Evolutionary conservation across 1,140 invertebrate species (phyloP).

Genomic region (Bombus waltoni): DNA sequence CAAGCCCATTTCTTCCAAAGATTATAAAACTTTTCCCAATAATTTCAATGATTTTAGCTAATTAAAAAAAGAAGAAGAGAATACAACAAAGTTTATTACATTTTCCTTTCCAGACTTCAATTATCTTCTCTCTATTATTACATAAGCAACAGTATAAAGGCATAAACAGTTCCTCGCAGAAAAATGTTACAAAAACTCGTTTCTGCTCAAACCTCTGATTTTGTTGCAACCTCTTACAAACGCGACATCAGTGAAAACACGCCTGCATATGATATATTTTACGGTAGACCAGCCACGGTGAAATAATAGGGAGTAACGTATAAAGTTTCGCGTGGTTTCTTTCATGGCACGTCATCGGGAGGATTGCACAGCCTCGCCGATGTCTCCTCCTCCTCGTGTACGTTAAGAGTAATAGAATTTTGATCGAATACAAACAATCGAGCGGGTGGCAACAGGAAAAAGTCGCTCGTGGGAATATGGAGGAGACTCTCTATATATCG

Average conservation of each 20-base stretch:
- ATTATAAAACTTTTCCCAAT: neutral
- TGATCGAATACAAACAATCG: conserved; percentile 73
- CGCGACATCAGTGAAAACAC: neutral
- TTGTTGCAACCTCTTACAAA: neutral
- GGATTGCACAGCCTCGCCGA: conserved; percentile 49
- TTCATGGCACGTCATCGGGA: conserved; percentile 48
- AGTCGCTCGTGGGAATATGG: conserved; percentile 68
- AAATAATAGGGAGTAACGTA: conserved; percentile 50
- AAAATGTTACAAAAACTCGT: neutral
- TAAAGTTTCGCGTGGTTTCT: conserved; percentile 28
- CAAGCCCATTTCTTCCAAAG: too few species aligned
- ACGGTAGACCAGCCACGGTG: conserved; percentile 38
- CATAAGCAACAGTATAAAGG: too few species aligned
- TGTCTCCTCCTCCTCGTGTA: conserved; percentile 56
- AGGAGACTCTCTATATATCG: conserved; percentile 63
- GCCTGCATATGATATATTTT: conserved; percentile 35
- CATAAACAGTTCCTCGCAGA: neutral
- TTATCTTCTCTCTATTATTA: neutral
- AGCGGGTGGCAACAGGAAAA: conserved; percentile 65
- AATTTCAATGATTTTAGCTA: neutral
- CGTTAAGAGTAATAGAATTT: conserved; percentile 73
- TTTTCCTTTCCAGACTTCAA: neutral
- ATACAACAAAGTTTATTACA: neutral
- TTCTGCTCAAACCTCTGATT: neutral
- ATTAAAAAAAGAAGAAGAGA: neutral